These are phyloP conservation scores for Lasioglossum zephyrum DNA, from an alignment of 2,888 invertebrate genomes.

Conservation along the genomic window DNA sequence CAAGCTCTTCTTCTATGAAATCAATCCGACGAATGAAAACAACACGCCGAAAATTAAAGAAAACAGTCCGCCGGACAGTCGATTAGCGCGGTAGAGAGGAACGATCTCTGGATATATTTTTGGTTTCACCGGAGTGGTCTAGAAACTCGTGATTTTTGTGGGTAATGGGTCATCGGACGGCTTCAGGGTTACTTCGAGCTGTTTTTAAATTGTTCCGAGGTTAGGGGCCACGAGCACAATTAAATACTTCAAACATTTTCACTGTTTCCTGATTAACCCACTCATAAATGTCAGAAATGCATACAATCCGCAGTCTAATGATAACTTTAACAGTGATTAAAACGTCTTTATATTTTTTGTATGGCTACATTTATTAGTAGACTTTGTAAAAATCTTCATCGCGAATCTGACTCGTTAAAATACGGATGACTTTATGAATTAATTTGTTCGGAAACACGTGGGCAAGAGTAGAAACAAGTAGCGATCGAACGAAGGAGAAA, in stretches of 20 bases:
- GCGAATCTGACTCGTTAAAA: too few relatives aligned
- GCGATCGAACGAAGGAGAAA: not conserved
- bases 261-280: too few relatives aligned
- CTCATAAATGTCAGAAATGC: too few relatives aligned
- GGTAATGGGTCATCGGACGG: not conserved
- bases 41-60: constrained; percentile 24
- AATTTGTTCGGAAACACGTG: not conserved
- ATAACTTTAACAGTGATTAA: too few relatives aligned
- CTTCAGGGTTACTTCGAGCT: not conserved
- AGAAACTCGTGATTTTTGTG: not conserved
- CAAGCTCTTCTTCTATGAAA: constrained; percentile 44
- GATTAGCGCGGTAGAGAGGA: not conserved
- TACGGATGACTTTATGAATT: not conserved
- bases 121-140: not conserved
- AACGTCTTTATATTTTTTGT: too few relatives aligned
- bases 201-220: not conserved
- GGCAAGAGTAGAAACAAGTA: not conserved
- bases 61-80: constrained; percentile 10
- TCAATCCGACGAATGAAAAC: constrained; percentile 19
- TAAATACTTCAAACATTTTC: too few relatives aligned
- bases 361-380: too few relatives aligned
- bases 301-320: too few relatives aligned
- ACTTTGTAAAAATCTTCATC: too few relatives aligned
- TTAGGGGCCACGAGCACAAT: not conserved
- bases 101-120: not conserved